Base-by-base conservation (phyloP, 2,113 vertebrate species). In the Pygoscelis adeliae region DNA sequence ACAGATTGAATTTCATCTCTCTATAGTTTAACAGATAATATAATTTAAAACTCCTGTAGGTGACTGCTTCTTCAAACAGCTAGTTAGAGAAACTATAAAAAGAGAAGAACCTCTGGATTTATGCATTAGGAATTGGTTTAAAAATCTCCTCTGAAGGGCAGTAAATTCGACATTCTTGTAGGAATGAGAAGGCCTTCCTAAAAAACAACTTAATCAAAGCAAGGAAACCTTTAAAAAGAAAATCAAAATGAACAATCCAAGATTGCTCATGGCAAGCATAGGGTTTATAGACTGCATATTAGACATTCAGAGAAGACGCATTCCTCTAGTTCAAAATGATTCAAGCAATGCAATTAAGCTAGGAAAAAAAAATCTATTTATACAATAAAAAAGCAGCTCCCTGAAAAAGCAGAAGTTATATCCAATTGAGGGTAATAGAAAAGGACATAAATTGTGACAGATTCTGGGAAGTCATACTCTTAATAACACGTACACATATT, bases 1-100 rank as follows among this genome's bases (percentile, higher is more conserved):
- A 59, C 81, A 97, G 86, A 38, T 3, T 95, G 73, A 91, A 89
- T 79, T 96, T 93, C 44, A 38, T 82, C 62, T 83, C 76, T 90
- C 34, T 86, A 22, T 40, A 90, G 47, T 83, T 80, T 79, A 96
- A 63, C 71, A 94, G 86, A 78, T 95, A 87, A 89, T 87, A 70
- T 62, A 10, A 85, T 82, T 93, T 94, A 74, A 94, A 89, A 89
- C 59, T 90, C 53, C 46, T 94, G 26, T 70, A 81, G 58, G 34
- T 90, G 63, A 30, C 58, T 96, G 72, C 55, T 94, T 56, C 79
- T 96, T 96, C 80, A 94, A 84, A 92, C 44, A 80, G 4, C 62
- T 96, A 58, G 55, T 67, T 90, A 87, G 61, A 72, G 65, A 63
- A 95, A 63, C 32, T 14, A 25, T 87, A 66, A 91, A 90, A 90